Conservation (phyloP, 2,113 vertebrate genomes). For the Progne subis region DNA sequence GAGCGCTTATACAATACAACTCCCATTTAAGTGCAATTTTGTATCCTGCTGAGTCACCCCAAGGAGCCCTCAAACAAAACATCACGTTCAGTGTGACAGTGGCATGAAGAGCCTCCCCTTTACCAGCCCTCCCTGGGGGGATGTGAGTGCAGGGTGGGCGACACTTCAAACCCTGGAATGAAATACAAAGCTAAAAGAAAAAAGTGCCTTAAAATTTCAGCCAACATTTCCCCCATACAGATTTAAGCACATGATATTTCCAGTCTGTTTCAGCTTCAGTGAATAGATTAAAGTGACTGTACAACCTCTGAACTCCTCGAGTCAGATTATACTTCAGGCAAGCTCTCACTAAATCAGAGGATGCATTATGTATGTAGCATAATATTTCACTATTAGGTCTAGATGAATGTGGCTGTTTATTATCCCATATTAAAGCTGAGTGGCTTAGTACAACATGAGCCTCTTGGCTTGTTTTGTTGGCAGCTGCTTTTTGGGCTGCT, state of each 20-base stretch:
- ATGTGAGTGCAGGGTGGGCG: background rate
- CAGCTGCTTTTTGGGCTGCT: background rate
- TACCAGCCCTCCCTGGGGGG: background rate
- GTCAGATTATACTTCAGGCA: background rate
- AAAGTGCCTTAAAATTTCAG: background rate
- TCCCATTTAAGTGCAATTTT: slow-evolving; percentile 23
- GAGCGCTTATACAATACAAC: background rate
- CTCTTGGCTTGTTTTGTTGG: background rate
- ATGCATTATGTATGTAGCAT: background rate
- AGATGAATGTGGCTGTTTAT: background rate
- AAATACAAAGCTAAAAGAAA: background rate
- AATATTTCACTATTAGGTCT: background rate
- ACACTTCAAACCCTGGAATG: background rate
- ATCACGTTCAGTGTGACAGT: background rate
- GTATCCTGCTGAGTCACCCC: slow-evolving; percentile 40
- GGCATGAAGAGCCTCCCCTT: background rate
- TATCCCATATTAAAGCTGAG: background rate
- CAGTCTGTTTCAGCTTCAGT: slow-evolving; percentile 30
- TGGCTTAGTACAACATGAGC: background rate
- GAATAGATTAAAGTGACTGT: background rate
- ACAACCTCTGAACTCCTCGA: background rate
- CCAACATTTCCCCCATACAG: background rate
- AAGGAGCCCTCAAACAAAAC: slow-evolving; percentile 29
- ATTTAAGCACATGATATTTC: background rate
- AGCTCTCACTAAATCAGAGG: background rate